phyloP scores from a whole-genome alignment of 2,797 vertebrate genomes.

The Odontamblyopus lacepedii region DNA sequence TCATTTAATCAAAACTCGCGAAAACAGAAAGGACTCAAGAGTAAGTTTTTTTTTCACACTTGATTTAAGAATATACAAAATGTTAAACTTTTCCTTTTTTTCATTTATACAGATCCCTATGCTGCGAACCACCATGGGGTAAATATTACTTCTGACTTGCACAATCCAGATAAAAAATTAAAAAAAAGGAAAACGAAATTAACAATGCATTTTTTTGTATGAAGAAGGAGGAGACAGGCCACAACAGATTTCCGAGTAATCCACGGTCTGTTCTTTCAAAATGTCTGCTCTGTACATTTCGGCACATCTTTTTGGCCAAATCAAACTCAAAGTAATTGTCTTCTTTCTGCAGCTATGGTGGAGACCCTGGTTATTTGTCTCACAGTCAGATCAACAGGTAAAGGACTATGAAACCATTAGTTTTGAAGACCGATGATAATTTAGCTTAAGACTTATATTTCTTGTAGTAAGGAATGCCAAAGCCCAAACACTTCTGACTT shows the following conservation, averaged over 20 bases:
- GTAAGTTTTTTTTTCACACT: constrained; percentile 47
- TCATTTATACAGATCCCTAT: constrained; percentile 74
- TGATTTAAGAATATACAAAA: background rate
- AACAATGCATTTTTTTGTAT: constrained; percentile 38
- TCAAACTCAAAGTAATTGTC: constrained; percentile 16
- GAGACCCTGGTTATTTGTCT: constrained; percentile 27
- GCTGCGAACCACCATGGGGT: constrained; percentile 60
- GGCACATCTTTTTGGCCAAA: constrained; percentile 23
- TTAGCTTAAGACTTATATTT: constrained; percentile 5
- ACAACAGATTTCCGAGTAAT: constrained; percentile 57
- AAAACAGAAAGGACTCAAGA: constrained; percentile 70
- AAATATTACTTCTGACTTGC: constrained; percentile 30
- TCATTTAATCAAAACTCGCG: constrained; percentile 47
- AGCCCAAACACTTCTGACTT: constrained; percentile 63
- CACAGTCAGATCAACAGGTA: constrained; percentile 42
- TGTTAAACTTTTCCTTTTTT: background rate
- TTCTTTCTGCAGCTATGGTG: constrained; percentile 36
- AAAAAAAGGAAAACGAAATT: background rate
- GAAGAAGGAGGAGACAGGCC: constrained; percentile 63
- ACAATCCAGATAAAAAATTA: background rate
- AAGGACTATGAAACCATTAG: background rate
- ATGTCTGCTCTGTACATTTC: constrained; percentile 4
- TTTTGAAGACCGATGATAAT: background rate
- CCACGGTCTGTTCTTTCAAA: constrained; percentile 62
- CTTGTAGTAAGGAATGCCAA: constrained; percentile 60